A percentile compares a stretch with the other conserved stretches of the same genome.
Evolutionary conservation across 1,140 invertebrate species (phyloP).

Genomic region (Chrysomallon squamiferum): DNA sequence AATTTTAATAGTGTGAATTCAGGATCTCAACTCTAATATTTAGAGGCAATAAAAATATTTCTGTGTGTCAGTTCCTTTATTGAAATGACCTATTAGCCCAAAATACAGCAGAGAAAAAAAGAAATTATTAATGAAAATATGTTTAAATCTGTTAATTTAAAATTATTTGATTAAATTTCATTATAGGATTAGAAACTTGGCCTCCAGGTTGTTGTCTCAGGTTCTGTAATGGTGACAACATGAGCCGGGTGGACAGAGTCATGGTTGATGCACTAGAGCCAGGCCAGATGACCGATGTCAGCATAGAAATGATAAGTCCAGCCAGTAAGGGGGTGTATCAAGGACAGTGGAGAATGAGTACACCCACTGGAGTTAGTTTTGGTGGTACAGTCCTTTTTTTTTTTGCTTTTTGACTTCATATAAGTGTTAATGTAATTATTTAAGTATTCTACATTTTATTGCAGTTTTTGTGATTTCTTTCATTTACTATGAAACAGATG

Average conservation of each 20-base stretch:
- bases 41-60: no score
- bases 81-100: no score
- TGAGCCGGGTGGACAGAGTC: constrained; percentile 69
- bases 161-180: no score
- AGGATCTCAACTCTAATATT: no score
- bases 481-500: background rate
- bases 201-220: constrained; percentile 77
- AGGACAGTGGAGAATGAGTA: constrained; percentile 83
- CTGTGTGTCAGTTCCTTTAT: no score
- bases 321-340: constrained; percentile 75
- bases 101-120: no score
- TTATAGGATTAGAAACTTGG: constrained; percentile 73
- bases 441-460: background rate
- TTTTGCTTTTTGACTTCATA: background rate
- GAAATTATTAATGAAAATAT: no score
- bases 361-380: constrained; percentile 80
- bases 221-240: constrained; percentile 70
- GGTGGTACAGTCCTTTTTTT: constrained; percentile 71
- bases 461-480: background rate
- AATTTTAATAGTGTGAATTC: no score
- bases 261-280: constrained; percentile 72
- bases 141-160: no score
- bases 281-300: constrained; percentile 73
- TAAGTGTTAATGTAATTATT: background rate
- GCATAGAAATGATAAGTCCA: constrained; percentile 76